phyloP scores from a whole-genome alignment of 2,797 vertebrate species.

The Menidia menidia region DNA sequence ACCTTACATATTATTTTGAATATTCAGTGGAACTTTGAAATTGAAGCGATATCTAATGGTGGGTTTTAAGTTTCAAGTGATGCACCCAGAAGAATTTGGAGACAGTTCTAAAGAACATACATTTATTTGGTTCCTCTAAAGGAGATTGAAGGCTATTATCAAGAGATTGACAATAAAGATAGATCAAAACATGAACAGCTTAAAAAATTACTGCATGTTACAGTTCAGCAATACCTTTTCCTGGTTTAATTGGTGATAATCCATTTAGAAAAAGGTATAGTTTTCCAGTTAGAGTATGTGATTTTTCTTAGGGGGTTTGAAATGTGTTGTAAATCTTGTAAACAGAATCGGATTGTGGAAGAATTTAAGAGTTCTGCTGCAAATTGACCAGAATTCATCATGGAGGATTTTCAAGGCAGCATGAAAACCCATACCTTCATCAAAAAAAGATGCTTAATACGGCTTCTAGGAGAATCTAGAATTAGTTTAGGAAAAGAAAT shows the following conservation, averaged over 20 bases:
- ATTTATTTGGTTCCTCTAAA: not conserved
- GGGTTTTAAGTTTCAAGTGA: not conserved
- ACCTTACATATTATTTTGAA: not conserved
- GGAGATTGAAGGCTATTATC: not conserved
- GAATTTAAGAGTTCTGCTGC: not conserved
- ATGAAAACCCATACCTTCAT: not conserved
- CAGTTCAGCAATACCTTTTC: too few species aligned
- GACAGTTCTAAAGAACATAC: too few species aligned
- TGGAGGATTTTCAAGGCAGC: too few species aligned
- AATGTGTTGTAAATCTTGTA: not conserved
- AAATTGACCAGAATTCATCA: not conserved
- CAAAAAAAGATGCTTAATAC: not conserved
- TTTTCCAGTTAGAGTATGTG: not conserved
- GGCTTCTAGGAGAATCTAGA: not conserved
- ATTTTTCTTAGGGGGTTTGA: not conserved
- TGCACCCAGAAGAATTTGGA: not conserved
- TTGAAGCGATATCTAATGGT: not conserved
- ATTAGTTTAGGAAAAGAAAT: slow-evolving; percentile 8
- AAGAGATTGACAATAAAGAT: not conserved
- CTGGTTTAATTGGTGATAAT: not conserved
- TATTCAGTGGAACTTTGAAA: not conserved
- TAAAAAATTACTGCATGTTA: not conserved
- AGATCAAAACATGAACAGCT: not conserved
- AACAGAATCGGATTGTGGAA: not conserved
- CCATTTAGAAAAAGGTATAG: not conserved